Base-by-base conservation (phyloP, 1,140 invertebrate genomes). In the Drosophila novamexicana region DNA sequence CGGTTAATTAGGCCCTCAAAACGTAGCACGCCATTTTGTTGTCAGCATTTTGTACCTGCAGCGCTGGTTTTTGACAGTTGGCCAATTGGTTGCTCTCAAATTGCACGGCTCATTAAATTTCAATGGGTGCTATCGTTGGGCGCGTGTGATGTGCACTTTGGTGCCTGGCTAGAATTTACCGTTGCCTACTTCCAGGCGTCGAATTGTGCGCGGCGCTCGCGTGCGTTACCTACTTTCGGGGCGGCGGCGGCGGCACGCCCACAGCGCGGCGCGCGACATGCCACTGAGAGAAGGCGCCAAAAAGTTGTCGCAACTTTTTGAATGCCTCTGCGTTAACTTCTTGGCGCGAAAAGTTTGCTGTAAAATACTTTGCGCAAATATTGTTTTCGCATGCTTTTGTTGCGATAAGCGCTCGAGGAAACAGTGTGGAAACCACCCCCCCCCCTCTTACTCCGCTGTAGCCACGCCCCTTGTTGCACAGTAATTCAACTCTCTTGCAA, bases 311-410 rank as follows among this genome's bases (percentile, higher is more conserved):
- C 80, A 88, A 88, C 69, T 88, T 88, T 80, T 66, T 88, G 84
- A 88, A 88, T 88, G 84, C 79, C 81, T 89, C 82, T 81, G 66
- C 73, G 77, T 69, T 83, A 88, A 88, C 84, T 88, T 88, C 76
- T 89, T 79, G 83, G 79, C 82, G 83, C 82, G 75, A 86, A 88
- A 88, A 88, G 73, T 89, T 74, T 83, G 79, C 79, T 65, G 84
- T 68, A 83, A 88, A 88, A 88, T 88, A 88, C 83, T 88, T 88
- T 83, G 79, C 76, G 71, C 83, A 79, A 88, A 88, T 88, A 88
- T 88, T 89, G 84, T 88, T 89, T 89, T 88, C 83, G 69, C 79
- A 72, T 83, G 76, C 79, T 83, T 88, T 88, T 88, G 83, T 88
- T 83, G 79, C 77, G 69, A 79, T 86, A 83, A 86, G 83, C 83